Percentiles rank a stretch among this genome's conserved stretches.
These are phyloP conservation scores for Desmodus rotundus DNA, from an alignment of 2,113 vertebrate genomes.

Conservation along the genomic window DNA sequence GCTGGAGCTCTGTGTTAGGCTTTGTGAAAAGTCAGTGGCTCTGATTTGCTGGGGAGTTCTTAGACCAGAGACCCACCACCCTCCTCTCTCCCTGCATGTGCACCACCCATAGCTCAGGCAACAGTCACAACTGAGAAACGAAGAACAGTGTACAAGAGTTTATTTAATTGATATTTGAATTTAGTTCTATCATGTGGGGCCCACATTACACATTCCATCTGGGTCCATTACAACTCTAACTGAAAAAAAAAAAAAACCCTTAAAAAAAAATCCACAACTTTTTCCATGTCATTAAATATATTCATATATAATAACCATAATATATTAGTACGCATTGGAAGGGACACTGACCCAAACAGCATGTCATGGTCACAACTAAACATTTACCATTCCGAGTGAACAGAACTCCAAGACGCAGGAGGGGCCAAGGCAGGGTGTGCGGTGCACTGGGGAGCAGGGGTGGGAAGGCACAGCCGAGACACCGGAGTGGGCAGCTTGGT, in stretches of 20 bases:
- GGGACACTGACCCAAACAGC: conserved; percentile 88
- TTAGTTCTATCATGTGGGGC: conserved; percentile 91
- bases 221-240: conserved; percentile 89
- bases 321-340: conserved; percentile 99
- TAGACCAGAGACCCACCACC: no score
- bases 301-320: conserved; percentile 99
- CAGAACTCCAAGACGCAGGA: conserved; percentile 73
- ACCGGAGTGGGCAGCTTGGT: neutral
- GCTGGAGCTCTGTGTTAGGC: neutral
- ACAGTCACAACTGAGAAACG: conserved; percentile 29
- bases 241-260: conserved; percentile 66
- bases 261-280: conserved; percentile 90
- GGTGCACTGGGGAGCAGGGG: neutral
- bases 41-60: neutral
- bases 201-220: conserved; percentile 92
- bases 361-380: conserved; percentile 90
- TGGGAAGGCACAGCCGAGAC: neutral
- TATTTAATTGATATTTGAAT: conserved; percentile 93
- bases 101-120: neutral
- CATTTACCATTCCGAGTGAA: conserved; percentile 94
- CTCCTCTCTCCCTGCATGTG: neutral
- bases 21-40: neutral
- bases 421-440: neutral
- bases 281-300: conserved; percentile 98
- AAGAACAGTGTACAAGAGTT: conserved; percentile 87